Conservation (phyloP, 2,888 invertebrate species). For the Selenia dentaria region DNA sequence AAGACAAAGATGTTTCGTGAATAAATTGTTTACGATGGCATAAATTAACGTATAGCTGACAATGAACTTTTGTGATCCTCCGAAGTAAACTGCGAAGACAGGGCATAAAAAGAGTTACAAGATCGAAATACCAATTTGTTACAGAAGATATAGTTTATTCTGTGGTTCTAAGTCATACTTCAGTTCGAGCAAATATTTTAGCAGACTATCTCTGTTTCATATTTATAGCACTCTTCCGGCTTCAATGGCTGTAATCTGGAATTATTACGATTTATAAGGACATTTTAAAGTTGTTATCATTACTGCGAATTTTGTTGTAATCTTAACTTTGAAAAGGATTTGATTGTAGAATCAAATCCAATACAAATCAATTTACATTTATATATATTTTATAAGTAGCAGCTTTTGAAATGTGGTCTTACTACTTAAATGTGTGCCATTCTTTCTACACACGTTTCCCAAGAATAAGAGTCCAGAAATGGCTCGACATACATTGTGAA, state of each 20-base stretch:
- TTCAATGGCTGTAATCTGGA: slow-evolving; percentile 11
- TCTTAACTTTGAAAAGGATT: not conserved
- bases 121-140: not conserved
- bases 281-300: not conserved
- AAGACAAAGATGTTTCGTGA: slow-evolving; percentile 22
- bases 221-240: slow-evolving; percentile 14
- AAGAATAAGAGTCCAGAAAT: too few relatives aligned
- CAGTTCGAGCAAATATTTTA: not conserved
- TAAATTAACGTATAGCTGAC: slow-evolving; percentile 9
- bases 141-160: not conserved
- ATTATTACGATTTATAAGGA: slow-evolving; percentile 5
- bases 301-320: not conserved
- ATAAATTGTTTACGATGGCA: slow-evolving; percentile 27
- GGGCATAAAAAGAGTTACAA: not conserved
- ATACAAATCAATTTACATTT: too few relatives aligned
- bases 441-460: too few relatives aligned
- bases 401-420: too few relatives aligned
- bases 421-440: too few relatives aligned
- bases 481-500: too few relatives aligned
- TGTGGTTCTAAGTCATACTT: not conserved
- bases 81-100: not conserved
- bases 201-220: slow-evolving; percentile 12
- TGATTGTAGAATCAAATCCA: too few relatives aligned
- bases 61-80: not conserved
- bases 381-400: too few relatives aligned